Conservation (phyloP, 2,113 vertebrate genomes). For the Calonectris borealis region DNA sequence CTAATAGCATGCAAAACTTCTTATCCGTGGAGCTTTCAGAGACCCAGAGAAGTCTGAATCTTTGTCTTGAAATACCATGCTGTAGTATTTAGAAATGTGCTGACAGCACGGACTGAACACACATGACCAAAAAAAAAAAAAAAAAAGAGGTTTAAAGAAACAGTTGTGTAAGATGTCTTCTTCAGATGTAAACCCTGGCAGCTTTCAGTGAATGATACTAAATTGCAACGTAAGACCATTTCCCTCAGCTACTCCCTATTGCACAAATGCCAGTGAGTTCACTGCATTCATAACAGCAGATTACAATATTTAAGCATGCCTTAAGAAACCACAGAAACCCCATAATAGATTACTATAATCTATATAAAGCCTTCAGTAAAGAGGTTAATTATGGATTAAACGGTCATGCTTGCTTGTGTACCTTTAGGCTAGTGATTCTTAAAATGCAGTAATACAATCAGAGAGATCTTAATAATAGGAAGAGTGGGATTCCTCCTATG, state of each 20-base stretch:
- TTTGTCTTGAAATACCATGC: neutral
- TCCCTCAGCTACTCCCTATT: neutral
- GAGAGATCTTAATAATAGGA: neutral
- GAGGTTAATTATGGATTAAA: conserved; percentile 18
- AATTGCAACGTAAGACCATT: neutral
- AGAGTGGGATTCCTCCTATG: neutral
- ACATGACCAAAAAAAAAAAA: neutral
- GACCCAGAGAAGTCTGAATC: neutral
- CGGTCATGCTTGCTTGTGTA: neutral
- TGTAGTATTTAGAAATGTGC: neutral
- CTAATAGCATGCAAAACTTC: neutral
- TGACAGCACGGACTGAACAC: neutral
- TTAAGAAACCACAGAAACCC: neutral
- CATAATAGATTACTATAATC: neutral
- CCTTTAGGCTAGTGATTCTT: neutral
- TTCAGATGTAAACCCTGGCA: neutral
- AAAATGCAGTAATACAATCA: neutral
- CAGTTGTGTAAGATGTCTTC: neutral
- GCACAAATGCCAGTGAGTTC: neutral
- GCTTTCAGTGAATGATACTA: neutral
- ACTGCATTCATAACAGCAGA: neutral
- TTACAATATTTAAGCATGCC: neutral
- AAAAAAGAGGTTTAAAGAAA: neutral
- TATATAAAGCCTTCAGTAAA: neutral
- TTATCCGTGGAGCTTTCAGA: neutral